Percentiles rank a stretch among this genome's conserved stretches.
phyloP scores from a whole-genome alignment of 2,797 vertebrate genomes.

The Enteromius viviparus region DNA sequence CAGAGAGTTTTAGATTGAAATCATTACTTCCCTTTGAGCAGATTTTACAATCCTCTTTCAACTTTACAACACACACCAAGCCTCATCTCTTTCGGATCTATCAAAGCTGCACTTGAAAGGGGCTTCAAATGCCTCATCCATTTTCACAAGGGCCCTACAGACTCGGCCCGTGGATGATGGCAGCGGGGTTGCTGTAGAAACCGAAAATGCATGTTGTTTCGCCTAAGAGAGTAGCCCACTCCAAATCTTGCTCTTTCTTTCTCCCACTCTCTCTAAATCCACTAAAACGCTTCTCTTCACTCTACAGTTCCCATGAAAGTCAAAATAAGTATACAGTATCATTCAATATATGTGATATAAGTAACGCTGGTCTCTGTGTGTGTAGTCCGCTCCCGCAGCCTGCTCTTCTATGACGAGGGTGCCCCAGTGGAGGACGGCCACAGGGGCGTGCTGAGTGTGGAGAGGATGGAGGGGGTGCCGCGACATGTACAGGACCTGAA shows the following conservation, averaged over 20 bases:
- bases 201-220: conserved; percentile 44
- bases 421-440: conserved; percentile 85
- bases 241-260: conserved; percentile 25
- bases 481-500: conserved; percentile 70
- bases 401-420: conserved; percentile 93
- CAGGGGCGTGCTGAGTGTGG: conserved; percentile 78
- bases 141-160: conserved; percentile 54
- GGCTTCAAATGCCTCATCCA: conserved; percentile 50
- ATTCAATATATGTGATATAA: conserved; percentile 1
- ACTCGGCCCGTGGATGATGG: conserved; percentile 40
- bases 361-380: conserved; percentile 37
- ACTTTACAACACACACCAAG: conserved; percentile 34
- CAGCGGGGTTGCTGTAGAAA: conserved; percentile 60
- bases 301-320: background rate
- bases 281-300: background rate
- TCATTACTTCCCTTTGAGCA: conserved; percentile 32
- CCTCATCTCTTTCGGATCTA: conserved; percentile 36
- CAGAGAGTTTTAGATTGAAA: conserved; percentile 44
- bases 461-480: conserved; percentile 75
- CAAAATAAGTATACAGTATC: background rate
- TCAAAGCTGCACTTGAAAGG: conserved; percentile 46
- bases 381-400: conserved; percentile 94
- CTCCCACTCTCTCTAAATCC: background rate
- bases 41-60: conserved; percentile 42
- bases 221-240: conserved; percentile 10